Conservation (phyloP, 2,113 vertebrate genomes). For the Mohoua ochrocephala region DNA sequence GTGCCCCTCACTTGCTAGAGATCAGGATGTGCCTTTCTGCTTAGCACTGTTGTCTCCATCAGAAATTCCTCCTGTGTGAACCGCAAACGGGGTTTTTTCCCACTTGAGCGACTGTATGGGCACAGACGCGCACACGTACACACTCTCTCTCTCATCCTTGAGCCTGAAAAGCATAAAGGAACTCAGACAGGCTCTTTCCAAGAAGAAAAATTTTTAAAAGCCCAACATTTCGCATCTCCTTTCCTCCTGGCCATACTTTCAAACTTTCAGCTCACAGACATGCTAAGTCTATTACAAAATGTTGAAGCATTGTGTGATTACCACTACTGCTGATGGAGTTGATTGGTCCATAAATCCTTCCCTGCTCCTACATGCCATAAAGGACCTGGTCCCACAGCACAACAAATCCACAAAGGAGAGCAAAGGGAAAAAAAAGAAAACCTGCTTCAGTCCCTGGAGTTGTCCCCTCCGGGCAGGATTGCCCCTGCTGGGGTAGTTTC, state of each 20-base stretch:
- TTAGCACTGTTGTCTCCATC: constrained; percentile 13
- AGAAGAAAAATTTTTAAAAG: not conserved
- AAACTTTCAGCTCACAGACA: not conserved
- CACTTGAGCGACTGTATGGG: not conserved
- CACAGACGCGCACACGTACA: not conserved
- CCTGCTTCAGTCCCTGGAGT: not conserved
- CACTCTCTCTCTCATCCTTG: not conserved
- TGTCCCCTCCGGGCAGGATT: not conserved
- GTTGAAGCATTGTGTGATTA: not conserved
- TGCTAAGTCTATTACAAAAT: constrained; percentile 12
- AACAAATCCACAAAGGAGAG: not conserved
- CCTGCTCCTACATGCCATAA: not conserved
- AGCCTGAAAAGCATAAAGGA: constrained; percentile 27
- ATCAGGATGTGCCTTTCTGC: constrained; percentile 47
- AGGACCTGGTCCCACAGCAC: not conserved
- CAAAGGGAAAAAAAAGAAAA: not conserved
- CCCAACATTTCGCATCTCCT: not conserved
- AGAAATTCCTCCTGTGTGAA: constrained; percentile 62
- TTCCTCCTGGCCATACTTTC: not conserved
- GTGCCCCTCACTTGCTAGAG: constrained; percentile 11
- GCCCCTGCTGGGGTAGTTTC: not conserved
- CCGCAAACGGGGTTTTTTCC: constrained; percentile 1
- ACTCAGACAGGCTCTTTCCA: not conserved
- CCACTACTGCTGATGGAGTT: not conserved
- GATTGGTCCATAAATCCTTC: constrained; percentile 10